phyloP scores from a whole-genome alignment of 23 tunicate species.

The Halocynthia roretzi region DNA sequence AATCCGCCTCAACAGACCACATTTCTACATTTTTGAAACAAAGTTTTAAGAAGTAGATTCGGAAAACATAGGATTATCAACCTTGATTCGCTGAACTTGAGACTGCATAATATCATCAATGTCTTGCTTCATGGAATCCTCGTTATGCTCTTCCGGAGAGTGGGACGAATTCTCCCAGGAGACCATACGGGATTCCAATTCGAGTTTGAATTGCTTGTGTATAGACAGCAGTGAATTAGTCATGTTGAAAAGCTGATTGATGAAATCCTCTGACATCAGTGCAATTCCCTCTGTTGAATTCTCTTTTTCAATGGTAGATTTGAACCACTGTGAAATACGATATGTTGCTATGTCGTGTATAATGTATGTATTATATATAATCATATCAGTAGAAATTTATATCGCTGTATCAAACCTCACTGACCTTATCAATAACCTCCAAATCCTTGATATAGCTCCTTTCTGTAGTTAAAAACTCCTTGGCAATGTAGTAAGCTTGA shows the following conservation, averaged over 20 bases:
- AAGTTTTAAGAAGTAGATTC: too few species aligned
- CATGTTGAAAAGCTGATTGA: constrained; percentile 54
- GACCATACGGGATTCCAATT: constrained; percentile 59
- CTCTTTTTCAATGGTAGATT: constrained; percentile 27
- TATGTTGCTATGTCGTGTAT: not conserved
- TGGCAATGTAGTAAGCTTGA: constrained; percentile 73
- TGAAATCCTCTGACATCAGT: constrained; percentile 39
- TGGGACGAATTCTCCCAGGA: constrained; percentile 52
- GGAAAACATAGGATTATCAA: not conserved
- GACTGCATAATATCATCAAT: constrained; percentile 56
- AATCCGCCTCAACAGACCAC: not conserved
- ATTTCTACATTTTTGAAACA: too few species aligned
- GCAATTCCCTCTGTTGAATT: constrained; percentile 2
- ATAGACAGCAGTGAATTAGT: constrained; percentile 44
- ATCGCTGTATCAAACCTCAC: not conserved
- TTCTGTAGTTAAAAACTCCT: constrained; percentile 84
- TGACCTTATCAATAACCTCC: constrained; percentile 65
- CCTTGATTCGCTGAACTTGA: constrained; percentile 47
- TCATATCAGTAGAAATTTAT: not conserved
- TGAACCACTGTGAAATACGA: constrained; percentile 42
- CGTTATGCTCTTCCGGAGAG: not conserved
- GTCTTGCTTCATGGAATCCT: constrained; percentile 9
- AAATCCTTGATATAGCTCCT: constrained; percentile 80
- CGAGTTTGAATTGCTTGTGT: constrained; percentile 55
- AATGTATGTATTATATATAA: not conserved